These are phyloP conservation scores for Volucella zonaria DNA, from an alignment of 2,888 invertebrate species.

Conservation along the genomic window DNA sequence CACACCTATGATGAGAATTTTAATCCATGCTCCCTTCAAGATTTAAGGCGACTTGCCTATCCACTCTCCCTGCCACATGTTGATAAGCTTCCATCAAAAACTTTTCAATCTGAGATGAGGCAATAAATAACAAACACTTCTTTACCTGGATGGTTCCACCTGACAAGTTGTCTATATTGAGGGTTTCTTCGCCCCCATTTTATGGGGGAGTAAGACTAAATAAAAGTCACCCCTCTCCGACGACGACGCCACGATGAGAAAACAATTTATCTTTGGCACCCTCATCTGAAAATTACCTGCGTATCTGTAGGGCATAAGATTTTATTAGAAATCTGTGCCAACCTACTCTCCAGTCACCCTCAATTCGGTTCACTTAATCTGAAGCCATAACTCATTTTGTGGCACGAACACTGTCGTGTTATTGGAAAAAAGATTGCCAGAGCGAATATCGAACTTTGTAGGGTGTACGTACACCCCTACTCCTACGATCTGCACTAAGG, in stretches of 20 bases:
- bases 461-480: background rate
- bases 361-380: background rate
- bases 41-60: conserved; percentile 4
- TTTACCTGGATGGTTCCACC: conserved; percentile 17
- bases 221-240: conserved; percentile 29
- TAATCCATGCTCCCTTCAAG: conserved; percentile 25
- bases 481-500: conserved; percentile 30
- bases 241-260: conserved; percentile 17
- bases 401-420: conserved; percentile 50
- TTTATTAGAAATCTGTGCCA: conserved; percentile 66
- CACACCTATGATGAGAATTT: background rate
- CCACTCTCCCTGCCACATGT: conserved; percentile 5
- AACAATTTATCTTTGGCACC: conserved; percentile 67
- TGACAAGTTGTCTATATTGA: conserved; percentile 30
- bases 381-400: conserved; percentile 62
- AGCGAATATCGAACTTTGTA: conserved; percentile 36
- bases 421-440: conserved; percentile 63
- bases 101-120: conserved; percentile 34
- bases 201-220: background rate
- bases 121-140: conserved; percentile 52
- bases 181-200: background rate
- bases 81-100: conserved; percentile 55
- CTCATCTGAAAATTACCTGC: conserved; percentile 56
- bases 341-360: background rate
- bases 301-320: conserved; percentile 32